A percentile compares a stretch with the other conserved stretches of the same genome.
These are phyloP conservation scores for Tadarida brasiliensis DNA, from an alignment of 2,797 vertebrate species.

Conservation along the genomic window DNA sequence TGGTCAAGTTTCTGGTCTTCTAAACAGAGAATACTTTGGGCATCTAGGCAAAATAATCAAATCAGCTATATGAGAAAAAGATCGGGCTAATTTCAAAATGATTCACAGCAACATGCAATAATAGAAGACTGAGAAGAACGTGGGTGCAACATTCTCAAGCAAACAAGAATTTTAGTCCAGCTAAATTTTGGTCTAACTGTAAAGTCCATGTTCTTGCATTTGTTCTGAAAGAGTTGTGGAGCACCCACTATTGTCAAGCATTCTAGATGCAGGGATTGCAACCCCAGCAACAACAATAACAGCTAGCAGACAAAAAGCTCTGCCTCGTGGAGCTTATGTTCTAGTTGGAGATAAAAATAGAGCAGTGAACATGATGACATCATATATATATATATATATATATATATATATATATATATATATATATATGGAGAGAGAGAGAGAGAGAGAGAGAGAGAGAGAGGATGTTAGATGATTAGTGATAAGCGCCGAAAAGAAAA, in stretches of 20 bases:
- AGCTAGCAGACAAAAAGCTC: neutral
- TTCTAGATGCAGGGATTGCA: neutral
- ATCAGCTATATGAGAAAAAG: neutral
- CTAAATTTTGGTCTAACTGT: neutral
- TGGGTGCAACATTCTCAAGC: too few relatives aligned
- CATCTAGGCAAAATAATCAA: neutral
- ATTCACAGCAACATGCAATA: neutral
- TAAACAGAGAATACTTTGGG: neutral
- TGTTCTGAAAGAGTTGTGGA: neutral
- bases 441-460: too few relatives aligned
- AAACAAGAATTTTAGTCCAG: neutral
- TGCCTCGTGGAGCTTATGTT: accelerated
- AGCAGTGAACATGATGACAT: neutral
- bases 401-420: too few relatives aligned
- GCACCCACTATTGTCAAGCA: accelerated
- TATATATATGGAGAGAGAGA: too few relatives aligned
- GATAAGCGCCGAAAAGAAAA: neutral
- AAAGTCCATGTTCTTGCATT: neutral
- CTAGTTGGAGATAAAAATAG: neutral
- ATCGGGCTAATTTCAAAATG: neutral
- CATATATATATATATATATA: too few relatives aligned
- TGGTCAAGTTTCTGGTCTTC: neutral
- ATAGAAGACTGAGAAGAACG: neutral
- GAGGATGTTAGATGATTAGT: neutral
- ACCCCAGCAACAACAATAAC: accelerated